Evolutionary conservation across 2,797 vertebrate species (phyloP).

Genomic region (Neosilurus mollespiculum): DNA sequence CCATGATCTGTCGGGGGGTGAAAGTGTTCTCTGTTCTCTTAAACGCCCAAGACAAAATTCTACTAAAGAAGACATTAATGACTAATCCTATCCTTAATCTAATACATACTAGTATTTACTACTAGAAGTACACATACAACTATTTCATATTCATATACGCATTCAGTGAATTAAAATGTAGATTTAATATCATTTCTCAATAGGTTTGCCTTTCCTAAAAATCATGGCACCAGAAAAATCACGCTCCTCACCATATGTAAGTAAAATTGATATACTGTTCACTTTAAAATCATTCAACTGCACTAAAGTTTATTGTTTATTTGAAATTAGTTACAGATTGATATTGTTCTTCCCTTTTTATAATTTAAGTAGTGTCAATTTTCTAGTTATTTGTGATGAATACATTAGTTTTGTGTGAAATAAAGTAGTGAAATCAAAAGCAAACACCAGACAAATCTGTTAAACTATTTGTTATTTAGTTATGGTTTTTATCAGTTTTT

Average conservation of each 20-base stretch:
- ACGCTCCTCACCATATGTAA: conserved; percentile 17
- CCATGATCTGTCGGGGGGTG: too few relatives aligned
- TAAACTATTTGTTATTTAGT: neutral
- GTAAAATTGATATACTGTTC: neutral
- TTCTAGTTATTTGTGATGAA: neutral
- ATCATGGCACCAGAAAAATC: conserved; percentile 14
- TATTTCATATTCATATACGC: too few relatives aligned
- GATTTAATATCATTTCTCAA: neutral
- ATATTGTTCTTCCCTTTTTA: neutral
- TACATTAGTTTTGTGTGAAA: neutral
- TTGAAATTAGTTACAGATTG: neutral
- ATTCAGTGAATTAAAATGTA: neutral
- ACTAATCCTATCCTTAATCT: too few relatives aligned
- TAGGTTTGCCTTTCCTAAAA: conserved; percentile 18
- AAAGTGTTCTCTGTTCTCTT: too few relatives aligned
- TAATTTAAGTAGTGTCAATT: neutral
- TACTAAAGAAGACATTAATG: too few relatives aligned
- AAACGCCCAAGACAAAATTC: too few relatives aligned
- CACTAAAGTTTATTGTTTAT: neutral
- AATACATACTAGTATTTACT: too few relatives aligned
- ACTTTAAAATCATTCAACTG: neutral
- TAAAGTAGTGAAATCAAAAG: neutral
- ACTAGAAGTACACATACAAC: too few relatives aligned
- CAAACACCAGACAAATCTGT: neutral
- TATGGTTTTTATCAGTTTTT: neutral